A percentile compares a stretch with the other conserved stretches of the same genome.
phyloP scores from a whole-genome alignment of 2,113 vertebrate genomes.

The Steatornis caripensis region DNA sequence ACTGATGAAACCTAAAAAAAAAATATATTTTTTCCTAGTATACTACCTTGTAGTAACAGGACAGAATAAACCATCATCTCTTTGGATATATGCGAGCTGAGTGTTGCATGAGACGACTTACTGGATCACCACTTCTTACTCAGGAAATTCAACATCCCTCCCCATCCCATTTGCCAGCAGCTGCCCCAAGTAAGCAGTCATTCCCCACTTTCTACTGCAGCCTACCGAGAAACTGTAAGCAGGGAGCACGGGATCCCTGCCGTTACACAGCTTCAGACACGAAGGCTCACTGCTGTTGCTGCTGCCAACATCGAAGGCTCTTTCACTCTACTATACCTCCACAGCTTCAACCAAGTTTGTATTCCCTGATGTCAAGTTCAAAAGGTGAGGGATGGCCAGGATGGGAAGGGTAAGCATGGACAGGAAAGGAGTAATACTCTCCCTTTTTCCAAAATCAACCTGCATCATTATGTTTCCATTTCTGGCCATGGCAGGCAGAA shows the following conservation, averaged over 20 bases:
- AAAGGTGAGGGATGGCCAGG: neutral
- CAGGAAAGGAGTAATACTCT: neutral
- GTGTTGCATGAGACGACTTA: fast-evolving
- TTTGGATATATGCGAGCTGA: neutral
- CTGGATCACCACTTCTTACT: neutral
- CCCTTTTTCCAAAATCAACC: neutral
- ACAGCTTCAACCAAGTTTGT: neutral
- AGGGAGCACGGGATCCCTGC: neutral
- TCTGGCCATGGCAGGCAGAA: neutral
- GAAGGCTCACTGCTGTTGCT: neutral
- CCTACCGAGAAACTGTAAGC: neutral
- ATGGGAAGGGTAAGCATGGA: neutral
- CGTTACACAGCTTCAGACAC: neutral
- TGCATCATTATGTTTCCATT: neutral
- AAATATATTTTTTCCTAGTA: neutral
- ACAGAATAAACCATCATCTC: neutral
- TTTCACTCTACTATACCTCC: neutral
- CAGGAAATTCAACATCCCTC: neutral
- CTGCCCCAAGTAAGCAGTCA: neutral
- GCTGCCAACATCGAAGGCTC: neutral
- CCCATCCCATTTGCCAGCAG: neutral
- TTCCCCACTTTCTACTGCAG: neutral
- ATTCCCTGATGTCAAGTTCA: neutral
- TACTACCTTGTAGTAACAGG: neutral
- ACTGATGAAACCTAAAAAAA: neutral